Percentiles rank a stretch among this genome's conserved stretches.
Evolutionary conservation across 2,797 vertebrate genomes (phyloP).

Genomic region (Arrhamphus sclerolepis): DNA sequence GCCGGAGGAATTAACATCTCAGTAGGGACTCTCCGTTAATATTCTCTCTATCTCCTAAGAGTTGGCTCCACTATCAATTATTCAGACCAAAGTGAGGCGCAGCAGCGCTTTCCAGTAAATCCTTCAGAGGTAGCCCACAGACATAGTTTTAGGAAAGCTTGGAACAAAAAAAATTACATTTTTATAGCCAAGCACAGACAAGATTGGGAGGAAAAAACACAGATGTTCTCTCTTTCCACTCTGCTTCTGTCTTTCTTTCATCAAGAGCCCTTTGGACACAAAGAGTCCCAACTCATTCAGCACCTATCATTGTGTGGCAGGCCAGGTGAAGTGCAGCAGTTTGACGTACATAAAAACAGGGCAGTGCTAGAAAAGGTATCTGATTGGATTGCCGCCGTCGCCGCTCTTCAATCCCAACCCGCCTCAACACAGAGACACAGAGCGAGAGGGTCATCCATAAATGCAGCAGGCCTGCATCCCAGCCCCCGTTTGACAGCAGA

Average conservation of each 20-base stretch:
- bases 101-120: constrained; percentile 33
- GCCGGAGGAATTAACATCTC: constrained; percentile 29
- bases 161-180: constrained; percentile 18
- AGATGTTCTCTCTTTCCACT: not conserved
- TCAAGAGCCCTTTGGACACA: constrained; percentile 42
- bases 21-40: constrained; percentile 26
- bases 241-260: constrained; percentile 15
- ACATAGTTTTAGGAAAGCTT: constrained; percentile 30
- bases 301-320: constrained; percentile 27
- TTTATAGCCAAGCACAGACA: constrained; percentile 18
- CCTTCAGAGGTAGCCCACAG: constrained; percentile 25
- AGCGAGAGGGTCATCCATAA: constrained; percentile 55
- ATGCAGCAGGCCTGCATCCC: constrained; percentile 35
- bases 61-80: constrained; percentile 48
- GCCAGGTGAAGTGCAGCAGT: constrained; percentile 43
- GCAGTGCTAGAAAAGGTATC: constrained; percentile 19
- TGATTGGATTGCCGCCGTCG: constrained; percentile 57
- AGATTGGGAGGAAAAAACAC: constrained; percentile 16
- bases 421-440: constrained; percentile 20
- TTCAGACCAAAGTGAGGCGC: constrained; percentile 48
- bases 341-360: constrained; percentile 48
- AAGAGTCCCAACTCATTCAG: constrained; percentile 34
- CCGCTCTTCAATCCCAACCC: constrained; percentile 35
- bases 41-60: constrained; percentile 36
- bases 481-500: constrained; percentile 44